Conservation (phyloP, 2,888 invertebrate genomes). For the Drosophila neotestacea region DNA sequence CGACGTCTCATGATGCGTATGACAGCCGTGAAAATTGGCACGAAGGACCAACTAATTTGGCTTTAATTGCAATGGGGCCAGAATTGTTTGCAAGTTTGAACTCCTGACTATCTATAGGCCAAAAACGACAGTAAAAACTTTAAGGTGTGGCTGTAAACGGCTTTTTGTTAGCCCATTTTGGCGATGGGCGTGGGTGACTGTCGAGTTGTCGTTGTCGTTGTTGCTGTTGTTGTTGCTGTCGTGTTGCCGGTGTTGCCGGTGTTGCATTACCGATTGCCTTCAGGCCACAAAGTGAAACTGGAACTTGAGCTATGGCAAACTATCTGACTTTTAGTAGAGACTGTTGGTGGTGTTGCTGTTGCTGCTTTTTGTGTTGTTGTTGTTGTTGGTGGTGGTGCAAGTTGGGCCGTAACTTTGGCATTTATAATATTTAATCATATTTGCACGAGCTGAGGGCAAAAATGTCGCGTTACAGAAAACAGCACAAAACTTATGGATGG, state of each 20-base stretch:
- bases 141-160: constrained; percentile 55
- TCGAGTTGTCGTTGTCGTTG: constrained; percentile 4
- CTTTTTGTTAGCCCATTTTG: constrained; percentile 21
- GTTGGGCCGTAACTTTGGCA: constrained; percentile 63
- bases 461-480: constrained; percentile 34
- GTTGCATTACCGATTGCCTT: constrained; percentile 23
- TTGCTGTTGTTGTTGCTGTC: background rate
- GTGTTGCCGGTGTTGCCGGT: constrained; percentile 19
- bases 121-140: constrained; percentile 15
- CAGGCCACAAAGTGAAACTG: constrained; percentile 14
- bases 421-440: constrained; percentile 80
- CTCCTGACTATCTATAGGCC: constrained; percentile 1
- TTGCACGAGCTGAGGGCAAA: constrained; percentile 51
- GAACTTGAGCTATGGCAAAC: constrained; percentile 25
- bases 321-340: constrained; percentile 22
- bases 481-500: constrained; percentile 49
- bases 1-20: constrained; percentile 24
- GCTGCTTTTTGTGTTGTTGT: background rate
- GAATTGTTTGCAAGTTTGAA: constrained; percentile 3
- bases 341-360: background rate
- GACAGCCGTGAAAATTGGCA: constrained; percentile 32
- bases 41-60: constrained; percentile 34
- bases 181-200: constrained; percentile 10
- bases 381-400: background rate
- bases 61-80: constrained; percentile 27